Evolutionary conservation across 2,113 vertebrate genomes (phyloP).

Genomic region (Pteropus alecto): DNA sequence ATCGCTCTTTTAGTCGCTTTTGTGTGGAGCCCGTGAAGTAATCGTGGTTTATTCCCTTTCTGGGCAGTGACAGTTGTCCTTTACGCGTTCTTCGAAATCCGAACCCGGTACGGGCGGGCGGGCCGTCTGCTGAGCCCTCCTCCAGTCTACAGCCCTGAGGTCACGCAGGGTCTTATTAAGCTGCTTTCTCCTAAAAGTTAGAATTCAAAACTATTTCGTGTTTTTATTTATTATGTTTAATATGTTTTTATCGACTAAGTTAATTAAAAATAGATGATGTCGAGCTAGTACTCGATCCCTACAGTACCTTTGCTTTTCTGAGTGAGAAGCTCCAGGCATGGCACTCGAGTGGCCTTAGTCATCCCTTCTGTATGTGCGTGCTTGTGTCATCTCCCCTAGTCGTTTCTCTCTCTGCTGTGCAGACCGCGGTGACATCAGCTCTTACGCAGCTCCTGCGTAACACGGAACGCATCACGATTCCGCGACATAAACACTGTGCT

Average conservation of each 20-base stretch:
- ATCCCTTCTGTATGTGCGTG: neutral
- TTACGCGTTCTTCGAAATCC: neutral
- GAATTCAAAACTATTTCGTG: neutral
- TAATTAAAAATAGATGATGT: neutral
- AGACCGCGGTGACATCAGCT: neutral
- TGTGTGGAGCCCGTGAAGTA: neutral
- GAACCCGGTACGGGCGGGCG: too few relatives aligned
- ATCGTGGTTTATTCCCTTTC: neutral
- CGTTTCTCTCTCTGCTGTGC: neutral
- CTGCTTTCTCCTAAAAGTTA: neutral
- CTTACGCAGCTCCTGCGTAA: rapidly evolving
- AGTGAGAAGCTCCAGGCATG: neutral
- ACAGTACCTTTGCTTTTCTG: neutral
- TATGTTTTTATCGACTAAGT: neutral
- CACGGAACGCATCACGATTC: neutral
- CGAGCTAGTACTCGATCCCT: neutral
- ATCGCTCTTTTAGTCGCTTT: neutral
- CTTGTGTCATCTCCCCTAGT: neutral
- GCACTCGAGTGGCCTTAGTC: neutral
- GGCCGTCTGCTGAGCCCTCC: neutral
- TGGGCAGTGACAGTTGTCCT: neutral
- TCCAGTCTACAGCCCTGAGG: neutral
- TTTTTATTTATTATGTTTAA: neutral
- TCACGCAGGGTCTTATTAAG: neutral
- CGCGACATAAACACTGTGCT: rapidly evolving